Evolutionary conservation across 2,797 vertebrate genomes (phyloP).

Genomic region (Sylvia borin): DNA sequence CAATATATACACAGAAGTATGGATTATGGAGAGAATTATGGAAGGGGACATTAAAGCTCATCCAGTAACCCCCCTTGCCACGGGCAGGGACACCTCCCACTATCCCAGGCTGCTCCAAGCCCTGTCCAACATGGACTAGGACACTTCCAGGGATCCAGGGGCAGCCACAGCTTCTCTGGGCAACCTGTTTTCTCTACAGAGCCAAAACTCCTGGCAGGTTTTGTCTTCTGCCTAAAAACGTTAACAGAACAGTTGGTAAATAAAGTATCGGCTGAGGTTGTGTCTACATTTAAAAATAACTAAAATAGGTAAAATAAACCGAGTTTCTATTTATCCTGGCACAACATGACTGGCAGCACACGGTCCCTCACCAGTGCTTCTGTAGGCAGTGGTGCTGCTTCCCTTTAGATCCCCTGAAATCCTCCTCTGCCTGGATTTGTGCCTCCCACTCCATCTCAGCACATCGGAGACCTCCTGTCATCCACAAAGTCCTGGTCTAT

Average conservation of each 20-base stretch:
- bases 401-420: not conserved
- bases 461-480: fast-evolving
- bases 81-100: not conserved
- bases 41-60: not conserved
- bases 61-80: fast-evolving
- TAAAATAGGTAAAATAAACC: not conserved
- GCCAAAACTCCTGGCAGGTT: not conserved
- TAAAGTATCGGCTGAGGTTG: not conserved
- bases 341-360: not conserved
- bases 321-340: not conserved
- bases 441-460: slow-evolving; percentile 1
- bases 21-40: not conserved
- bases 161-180: not conserved
- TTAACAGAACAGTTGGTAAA: not conserved
- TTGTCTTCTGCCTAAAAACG: not conserved
- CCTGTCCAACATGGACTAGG: not conserved
- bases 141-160: not conserved
- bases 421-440: not conserved
- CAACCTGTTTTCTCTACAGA: not conserved
- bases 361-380: not conserved
- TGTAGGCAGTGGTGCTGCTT: not conserved
- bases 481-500: not conserved
- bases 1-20: not conserved
- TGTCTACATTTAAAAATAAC: not conserved
- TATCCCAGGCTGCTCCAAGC: not conserved